Evolutionary conservation across 2,888 invertebrate genomes (phyloP), one percentile per base, ranked within the genome.

Genomic region (Eupsilia transversa): DNA sequence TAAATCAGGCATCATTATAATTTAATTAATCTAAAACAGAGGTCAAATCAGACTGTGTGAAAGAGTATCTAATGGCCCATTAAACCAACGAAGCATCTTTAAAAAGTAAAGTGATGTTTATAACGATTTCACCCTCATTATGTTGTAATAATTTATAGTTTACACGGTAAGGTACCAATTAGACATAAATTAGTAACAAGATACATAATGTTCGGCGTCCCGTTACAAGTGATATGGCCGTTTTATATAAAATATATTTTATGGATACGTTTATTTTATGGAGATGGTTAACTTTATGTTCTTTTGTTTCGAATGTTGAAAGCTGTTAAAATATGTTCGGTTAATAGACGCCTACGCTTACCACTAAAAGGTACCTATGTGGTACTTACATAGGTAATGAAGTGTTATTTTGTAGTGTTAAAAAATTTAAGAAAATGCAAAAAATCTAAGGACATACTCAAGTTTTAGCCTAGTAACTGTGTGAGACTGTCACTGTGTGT

Each of bases 121-220:
- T 88, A 87, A 88, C 90, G 80, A 90, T 91, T 93, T 91, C 89
- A 91, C 89, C 89, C 91, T 91, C 92, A 91, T 92, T 90, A 93
- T 83, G 85, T 89, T 86, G 86, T 87, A 84, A 88, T 92, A 90
- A 93, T 93, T 93, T 92, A 93, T 91, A 82, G 84, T 87, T 86
- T 85, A 91, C 88, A 89, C 76, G 85, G 79, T 79, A 76, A 87
- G 72, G 86, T 91, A n/a, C n/a, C n/a, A 92, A 92, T 93, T 92
- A 91, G 89, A 85, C 82, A 92, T 93, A 93, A 92, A 93, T 93
- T 92, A 86, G 93, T 93, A 92, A 93, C 87, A 83, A 85, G 90
- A 93, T 89, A 92, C 91, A 88, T 76, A 79, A 85, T 75, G 86
- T 78, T 77, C 79, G 84, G 74, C 84, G 85, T 79, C 79, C 75